A percentile compares a stretch with the other conserved stretches of the same genome.
phyloP scores from a whole-genome alignment of 53 echinoderm and acorn worm species.

The Echinometra lucunter region DNA sequence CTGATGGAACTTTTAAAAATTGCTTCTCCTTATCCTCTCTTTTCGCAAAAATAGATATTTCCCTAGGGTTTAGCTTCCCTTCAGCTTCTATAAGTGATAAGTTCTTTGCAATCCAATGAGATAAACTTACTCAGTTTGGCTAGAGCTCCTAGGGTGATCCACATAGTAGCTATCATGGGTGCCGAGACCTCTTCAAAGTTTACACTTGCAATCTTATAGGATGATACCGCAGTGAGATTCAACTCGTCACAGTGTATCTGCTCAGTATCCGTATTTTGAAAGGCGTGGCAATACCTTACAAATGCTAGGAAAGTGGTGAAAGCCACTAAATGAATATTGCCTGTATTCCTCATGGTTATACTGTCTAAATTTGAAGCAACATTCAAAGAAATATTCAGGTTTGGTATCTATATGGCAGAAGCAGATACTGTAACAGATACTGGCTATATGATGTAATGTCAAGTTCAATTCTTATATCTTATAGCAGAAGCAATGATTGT shows the following conservation, averaged over 20 bases:
- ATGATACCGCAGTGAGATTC: background rate
- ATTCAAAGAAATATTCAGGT: background rate
- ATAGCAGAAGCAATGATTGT: background rate
- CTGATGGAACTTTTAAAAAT: too few relatives aligned
- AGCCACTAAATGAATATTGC: background rate
- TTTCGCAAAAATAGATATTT: too few relatives aligned
- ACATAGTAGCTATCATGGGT: background rate
- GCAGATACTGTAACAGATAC: background rate
- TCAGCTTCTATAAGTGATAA: background rate
- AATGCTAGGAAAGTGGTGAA: background rate
- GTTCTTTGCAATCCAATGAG: background rate
- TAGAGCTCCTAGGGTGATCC: conserved; percentile 15
- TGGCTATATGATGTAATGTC: too few relatives aligned
- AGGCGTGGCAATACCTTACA: background rate
- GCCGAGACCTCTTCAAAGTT: background rate
- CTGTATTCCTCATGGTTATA: conserved; percentile 4
- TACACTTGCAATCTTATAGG: background rate
- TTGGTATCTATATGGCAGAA: background rate
- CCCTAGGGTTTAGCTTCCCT: too few relatives aligned
- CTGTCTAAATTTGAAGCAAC: background rate
- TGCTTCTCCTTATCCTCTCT: too few relatives aligned
- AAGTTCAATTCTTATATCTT: too few relatives aligned
- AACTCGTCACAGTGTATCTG: conserved; percentile 30
- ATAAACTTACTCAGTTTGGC: conserved; percentile 27
- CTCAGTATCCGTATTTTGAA: background rate